phyloP scores from a whole-genome alignment of 2,113 vertebrate species.

The Dendrocopos noguchii region DNA sequence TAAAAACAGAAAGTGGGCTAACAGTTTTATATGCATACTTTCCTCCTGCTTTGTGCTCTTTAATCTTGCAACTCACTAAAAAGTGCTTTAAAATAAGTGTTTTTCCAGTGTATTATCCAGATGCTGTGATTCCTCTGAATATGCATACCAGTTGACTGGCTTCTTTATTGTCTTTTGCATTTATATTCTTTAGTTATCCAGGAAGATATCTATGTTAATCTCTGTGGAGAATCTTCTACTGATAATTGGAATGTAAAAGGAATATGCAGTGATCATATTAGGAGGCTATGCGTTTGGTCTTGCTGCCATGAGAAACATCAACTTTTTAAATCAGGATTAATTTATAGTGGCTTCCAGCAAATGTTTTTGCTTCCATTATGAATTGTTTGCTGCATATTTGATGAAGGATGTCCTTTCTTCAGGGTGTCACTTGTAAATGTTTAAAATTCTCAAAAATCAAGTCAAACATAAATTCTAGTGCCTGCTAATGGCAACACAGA shows the following conservation, averaged over 20 bases:
- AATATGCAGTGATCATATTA: background rate
- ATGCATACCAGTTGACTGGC: background rate
- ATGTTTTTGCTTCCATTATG: background rate
- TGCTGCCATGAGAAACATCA: background rate
- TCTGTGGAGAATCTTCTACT: background rate
- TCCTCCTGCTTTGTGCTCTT: background rate
- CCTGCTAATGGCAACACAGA: background rate
- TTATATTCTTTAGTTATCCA: background rate
- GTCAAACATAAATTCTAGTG: background rate
- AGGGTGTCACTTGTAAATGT: background rate
- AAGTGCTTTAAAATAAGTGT: background rate
- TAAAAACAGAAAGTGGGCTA: slow-evolving; percentile 31
- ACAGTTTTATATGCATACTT: background rate
- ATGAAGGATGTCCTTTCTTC: background rate
- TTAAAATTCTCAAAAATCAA: background rate
- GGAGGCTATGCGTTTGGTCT: background rate
- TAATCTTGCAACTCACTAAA: background rate
- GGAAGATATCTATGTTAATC: background rate
- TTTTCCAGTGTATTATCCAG: background rate
- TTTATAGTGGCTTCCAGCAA: background rate
- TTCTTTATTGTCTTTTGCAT: background rate
- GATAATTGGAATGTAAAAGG: background rate
- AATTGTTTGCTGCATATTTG: background rate
- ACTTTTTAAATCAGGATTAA: background rate
- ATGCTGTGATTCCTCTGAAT: background rate